Conservation (phyloP, 1,140 invertebrate species). For the Dendrolimus kikuchii region DNA sequence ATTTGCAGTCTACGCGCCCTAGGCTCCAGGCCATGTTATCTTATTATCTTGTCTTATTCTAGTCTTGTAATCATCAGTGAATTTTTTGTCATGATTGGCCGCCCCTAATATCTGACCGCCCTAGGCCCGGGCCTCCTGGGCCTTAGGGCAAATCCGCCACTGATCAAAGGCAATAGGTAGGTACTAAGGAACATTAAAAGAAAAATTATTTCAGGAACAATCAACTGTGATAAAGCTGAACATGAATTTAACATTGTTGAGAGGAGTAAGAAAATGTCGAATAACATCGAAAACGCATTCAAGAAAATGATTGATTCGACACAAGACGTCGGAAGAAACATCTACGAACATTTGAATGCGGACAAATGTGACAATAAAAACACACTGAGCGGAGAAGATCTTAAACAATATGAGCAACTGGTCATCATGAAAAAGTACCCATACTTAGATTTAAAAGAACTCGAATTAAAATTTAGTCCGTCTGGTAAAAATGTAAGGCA, state of each 20-base stretch:
- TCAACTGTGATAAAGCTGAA: conserved; percentile 8
- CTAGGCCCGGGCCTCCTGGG: too few species aligned
- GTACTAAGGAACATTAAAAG: too few species aligned
- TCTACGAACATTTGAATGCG: conserved; percentile 21
- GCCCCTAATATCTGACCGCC: too few species aligned
- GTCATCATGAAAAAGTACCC: conserved; percentile 65
- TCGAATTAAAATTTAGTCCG: conserved; percentile 44
- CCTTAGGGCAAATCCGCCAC: too few species aligned
- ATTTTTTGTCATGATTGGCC: too few species aligned
- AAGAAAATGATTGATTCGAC: conserved; percentile 35
- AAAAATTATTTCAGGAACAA: conserved; percentile 13
- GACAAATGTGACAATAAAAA: conserved; percentile 21
- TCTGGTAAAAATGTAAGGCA: conserved; percentile 36
- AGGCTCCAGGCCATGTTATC: too few species aligned
- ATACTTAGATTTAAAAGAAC: conserved; percentile 49
- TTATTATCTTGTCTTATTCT: too few species aligned
- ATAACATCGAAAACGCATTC: conserved; percentile 25
- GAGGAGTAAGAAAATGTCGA: conserved; percentile 33
- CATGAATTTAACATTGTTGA: conserved; percentile 15
- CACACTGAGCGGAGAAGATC: conserved; percentile 34
- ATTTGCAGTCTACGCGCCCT: too few species aligned
- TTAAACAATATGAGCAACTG: conserved; percentile 45
- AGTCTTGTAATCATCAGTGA: too few species aligned
- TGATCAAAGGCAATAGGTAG: too few species aligned
- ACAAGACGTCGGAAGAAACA: conserved; percentile 28